phyloP scores from a whole-genome alignment of 2,797 vertebrate species.

The Galaxias olidus region DNA sequence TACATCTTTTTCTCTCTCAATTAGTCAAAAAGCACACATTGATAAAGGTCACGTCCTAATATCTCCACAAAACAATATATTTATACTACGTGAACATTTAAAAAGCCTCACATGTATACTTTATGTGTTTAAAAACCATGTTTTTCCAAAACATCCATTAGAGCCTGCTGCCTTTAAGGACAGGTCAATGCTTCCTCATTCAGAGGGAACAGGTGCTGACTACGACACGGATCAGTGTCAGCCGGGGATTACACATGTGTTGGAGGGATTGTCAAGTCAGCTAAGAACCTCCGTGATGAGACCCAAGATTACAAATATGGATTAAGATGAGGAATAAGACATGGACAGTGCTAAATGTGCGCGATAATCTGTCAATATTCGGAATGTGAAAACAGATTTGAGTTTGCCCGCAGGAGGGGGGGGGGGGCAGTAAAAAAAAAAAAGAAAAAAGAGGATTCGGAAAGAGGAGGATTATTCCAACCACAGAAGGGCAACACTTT shows the following conservation, averaged over 20 bases:
- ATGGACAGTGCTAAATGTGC: constrained; percentile 69
- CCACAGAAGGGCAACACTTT: constrained; percentile 1
- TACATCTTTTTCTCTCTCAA: no score
- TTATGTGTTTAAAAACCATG: no score
- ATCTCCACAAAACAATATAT: no score
- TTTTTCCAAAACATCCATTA: not conserved
- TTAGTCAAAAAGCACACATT: no score
- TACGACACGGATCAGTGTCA: constrained; percentile 69
- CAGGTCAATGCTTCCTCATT: constrained; percentile 22
- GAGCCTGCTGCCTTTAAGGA: not conserved
- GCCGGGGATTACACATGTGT: constrained; percentile 68
- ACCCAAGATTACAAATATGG: constrained; percentile 68
- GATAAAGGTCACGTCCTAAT: no score
- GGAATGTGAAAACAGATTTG: constrained; percentile 58
- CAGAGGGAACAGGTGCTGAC: constrained; percentile 71
- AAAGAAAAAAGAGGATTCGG: not conserved
- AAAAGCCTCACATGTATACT: no score
- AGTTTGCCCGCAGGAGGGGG: constrained; percentile 7
- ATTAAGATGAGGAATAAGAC: constrained; percentile 67
- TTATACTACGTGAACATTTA: no score
- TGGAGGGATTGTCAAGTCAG: constrained; percentile 57
- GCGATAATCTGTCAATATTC: constrained; percentile 64
- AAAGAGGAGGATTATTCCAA: constrained; percentile 22
- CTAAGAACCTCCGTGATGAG: constrained; percentile 56
- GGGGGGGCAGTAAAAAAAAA: no score